Conservation (phyloP, 2,888 invertebrate species). For the Volucella bombylans region DNA sequence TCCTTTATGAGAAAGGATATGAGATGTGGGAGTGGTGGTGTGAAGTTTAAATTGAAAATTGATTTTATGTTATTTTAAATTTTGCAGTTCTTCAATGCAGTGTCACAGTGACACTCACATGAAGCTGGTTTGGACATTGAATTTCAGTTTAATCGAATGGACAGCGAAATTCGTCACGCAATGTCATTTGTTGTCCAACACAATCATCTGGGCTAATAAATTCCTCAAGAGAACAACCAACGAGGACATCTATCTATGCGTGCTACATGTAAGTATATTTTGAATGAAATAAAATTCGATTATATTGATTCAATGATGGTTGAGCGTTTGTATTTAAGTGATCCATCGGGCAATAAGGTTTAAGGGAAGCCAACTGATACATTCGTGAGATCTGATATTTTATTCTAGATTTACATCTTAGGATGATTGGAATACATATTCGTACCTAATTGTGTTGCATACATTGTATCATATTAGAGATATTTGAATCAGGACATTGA, state of each 20-base stretch:
- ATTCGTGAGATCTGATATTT: slow-evolving; percentile 1
- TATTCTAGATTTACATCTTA: not conserved
- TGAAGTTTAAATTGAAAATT: slow-evolving; percentile 19
- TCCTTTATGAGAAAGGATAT: not conserved
- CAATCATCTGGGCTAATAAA: slow-evolving; percentile 85
- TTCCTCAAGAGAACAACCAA: slow-evolving; percentile 82
- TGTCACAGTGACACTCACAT: slow-evolving; percentile 85
- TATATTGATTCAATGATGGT: not conserved
- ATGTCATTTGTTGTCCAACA: slow-evolving; percentile 84
- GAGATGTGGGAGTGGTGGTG: not conserved
- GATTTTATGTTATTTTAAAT: not conserved
- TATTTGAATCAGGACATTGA: no score
- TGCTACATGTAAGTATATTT: slow-evolving; percentile 84
- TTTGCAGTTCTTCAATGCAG: slow-evolving; percentile 75
- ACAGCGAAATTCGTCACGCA: slow-evolving; percentile 86
- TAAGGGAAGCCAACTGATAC: not conserved
- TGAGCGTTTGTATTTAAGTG: not conserved
- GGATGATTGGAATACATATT: not conserved
- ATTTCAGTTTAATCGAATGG: slow-evolving; percentile 90
- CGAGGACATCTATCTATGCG: slow-evolving; percentile 82
- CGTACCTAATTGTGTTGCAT: no score
- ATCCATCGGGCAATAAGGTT: slow-evolving; percentile 3
- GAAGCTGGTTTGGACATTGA: slow-evolving; percentile 88
- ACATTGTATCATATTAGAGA: no score
- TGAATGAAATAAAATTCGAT: not conserved